Evolutionary conservation across 1,140 invertebrate species (phyloP), one percentile per base, ranked within the genome.

Genomic region (Dermatophagoides farinae): DNA sequence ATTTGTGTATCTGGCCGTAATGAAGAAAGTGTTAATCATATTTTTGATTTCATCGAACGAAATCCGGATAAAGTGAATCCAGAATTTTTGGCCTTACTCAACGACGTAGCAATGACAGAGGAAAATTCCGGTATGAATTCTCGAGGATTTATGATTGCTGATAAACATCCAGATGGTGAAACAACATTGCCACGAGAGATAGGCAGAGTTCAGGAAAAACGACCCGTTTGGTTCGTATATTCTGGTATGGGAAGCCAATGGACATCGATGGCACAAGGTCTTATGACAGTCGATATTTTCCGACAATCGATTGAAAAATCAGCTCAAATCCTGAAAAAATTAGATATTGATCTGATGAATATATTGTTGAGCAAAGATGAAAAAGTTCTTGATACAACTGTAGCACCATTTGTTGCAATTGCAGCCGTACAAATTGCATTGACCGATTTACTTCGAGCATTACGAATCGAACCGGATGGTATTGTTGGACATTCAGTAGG

Each of bases 191-290:
- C 57, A 58, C 1, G 44, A 40, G 46, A 47, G 16, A 23, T 60
- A 1, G 20, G 1, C 23, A 1, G 46, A 37, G 61, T 60, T 16
- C 63, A 63, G 54, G 73, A 73, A 38, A 65, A 66, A 20, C 78
- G 85, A 22, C 89, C 89, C 0, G 72, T 95, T 40, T 95, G 88
- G 85, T 95, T 80, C 71, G 77, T 96, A 43, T 96, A 91, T 73
- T 85, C 88, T 47, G 91, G 91, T 39, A 95, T 97, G 90, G 93
- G 93, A 10, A 82, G 83, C 39, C 92, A 97, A 74, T 97, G 91
- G 92, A 75, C 81, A 47, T 88, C 86, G 62, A 97, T 97, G 91
- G 89, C 80, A 9, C 80, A 80, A 68, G 77, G 83, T 22, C 73
- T 97, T 44, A 81, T 97, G 77, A 67, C 75, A 44, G 75, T 97